phyloP scores from a whole-genome alignment of 2,888 invertebrate genomes.

The Hartigia nigra region DNA sequence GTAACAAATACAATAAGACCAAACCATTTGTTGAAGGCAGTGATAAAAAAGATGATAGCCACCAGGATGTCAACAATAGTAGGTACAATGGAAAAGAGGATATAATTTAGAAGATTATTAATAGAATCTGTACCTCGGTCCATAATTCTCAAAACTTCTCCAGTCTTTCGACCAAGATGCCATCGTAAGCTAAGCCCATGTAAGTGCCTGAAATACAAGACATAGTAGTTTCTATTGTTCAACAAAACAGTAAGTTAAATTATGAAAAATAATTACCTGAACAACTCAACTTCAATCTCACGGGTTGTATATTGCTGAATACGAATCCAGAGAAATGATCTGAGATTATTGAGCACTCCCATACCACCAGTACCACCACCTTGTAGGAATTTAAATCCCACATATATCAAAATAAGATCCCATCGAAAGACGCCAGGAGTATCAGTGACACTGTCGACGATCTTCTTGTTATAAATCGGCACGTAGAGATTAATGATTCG shows the following conservation, averaged over 20 bases:
- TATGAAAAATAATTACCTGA: conserved; percentile 38
- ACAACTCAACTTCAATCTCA: conserved; percentile 80
- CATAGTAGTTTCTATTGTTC: not conserved
- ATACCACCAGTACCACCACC: conserved; percentile 94
- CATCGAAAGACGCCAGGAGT: conserved; percentile 71
- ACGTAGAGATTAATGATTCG: conserved; percentile 91
- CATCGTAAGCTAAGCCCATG: conserved; percentile 92
- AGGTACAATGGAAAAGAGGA: conserved; percentile 92
- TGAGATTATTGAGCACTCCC: conserved; percentile 92
- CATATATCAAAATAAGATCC: conserved; percentile 90
- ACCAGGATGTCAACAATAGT: conserved; percentile 93
- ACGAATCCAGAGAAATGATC: conserved; percentile 93
- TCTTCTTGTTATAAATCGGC: conserved; percentile 91
- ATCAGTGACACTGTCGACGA: conserved; percentile 68
- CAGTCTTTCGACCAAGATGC: conserved; percentile 96
- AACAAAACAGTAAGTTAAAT: not conserved
- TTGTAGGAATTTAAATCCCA: conserved; percentile 90
- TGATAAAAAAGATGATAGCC: conserved; percentile 89
- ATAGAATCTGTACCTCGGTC: conserved; percentile 97
- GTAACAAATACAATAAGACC: conserved; percentile 94
- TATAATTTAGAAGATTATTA: conserved; percentile 91
- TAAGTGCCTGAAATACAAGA: conserved; percentile 78
- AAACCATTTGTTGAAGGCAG: conserved; percentile 92
- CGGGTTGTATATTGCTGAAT: conserved; percentile 96
- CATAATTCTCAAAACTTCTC: conserved; percentile 96